These are phyloP conservation scores for Phrynocephalus forsythii DNA, from an alignment of 2,797 vertebrate species.

Conservation along the genomic window DNA sequence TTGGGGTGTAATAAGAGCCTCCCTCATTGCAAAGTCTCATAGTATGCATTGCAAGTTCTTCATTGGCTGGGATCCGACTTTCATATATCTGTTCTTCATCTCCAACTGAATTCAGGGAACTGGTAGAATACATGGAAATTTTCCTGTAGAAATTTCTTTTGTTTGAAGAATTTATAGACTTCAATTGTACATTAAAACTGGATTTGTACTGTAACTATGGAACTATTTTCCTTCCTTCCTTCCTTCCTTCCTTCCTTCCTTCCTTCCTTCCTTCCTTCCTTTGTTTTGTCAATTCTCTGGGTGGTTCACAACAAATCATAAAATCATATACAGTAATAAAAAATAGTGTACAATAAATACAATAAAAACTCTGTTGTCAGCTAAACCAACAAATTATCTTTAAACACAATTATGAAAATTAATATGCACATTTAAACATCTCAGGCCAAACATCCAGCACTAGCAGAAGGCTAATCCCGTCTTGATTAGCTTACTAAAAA, in stretches of 20 bases:
- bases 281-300: background rate
- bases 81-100: conserved; percentile 61
- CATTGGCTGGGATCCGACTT: conserved; percentile 60
- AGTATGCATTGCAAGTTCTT: conserved; percentile 65
- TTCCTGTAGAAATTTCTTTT: conserved; percentile 49
- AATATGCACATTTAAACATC: no score
- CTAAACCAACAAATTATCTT: no score
- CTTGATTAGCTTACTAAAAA: no score
- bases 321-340: no score
- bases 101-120: background rate
- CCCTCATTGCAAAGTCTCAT: conserved; percentile 61
- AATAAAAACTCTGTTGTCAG: no score
- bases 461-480: no score
- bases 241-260: no score
- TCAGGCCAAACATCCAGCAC: no score
- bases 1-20: conserved; percentile 53
- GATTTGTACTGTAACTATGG: background rate
- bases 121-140: conserved; percentile 59
- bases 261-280: no score
- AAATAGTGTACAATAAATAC: no score
- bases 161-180: background rate
- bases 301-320: no score
- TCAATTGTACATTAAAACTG: background rate
- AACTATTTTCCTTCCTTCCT: background rate
- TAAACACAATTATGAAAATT: no score